Evolutionary conservation across 2,113 vertebrate species (phyloP), one percentile per base, ranked within the genome.

Genomic region (Microtus ochrogaster): DNA sequence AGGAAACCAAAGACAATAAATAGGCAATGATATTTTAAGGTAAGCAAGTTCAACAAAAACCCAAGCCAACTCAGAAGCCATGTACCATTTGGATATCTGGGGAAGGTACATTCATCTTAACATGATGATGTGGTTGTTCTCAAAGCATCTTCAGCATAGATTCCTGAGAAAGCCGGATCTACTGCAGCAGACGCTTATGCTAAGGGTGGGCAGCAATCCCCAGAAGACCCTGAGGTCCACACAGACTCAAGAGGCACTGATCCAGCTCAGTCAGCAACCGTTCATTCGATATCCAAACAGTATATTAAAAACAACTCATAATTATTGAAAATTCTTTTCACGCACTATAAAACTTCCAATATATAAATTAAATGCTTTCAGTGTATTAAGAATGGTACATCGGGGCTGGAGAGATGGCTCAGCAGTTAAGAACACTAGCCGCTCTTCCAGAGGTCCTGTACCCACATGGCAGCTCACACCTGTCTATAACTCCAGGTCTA

Each of bases 1-100:
- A 94, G 44, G 91, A 97, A 65, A 94, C 66, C 33, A 36, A 92
- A 84, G 79, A 90, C 24, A 90, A 82, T 58, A 7, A n/a, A 92
- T 52, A 14, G 7, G 74, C 30, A 68, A n/a, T 92, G 52, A 77
- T 44, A 84, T 17, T 89, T 94, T 82, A 39, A 91, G 84, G 79
- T 81, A 78, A 92, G 44, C 63, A 95, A 52, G 13, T 78, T 39
- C 47, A 17, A 96, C n/a, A 61, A 77, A 95, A 52, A 3, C 19
- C 19, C 41, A 61, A 55, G 24, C 6, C 19, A 94, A 90, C n/a
- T 12, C 26, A 90, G 68, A 90, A 91, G 39, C 36, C 61, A 72
- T 16, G 68, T 88, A 28, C 73, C 73, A 77, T 39, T 12, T 66
- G 14, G 22, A 17, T 52, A 91, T 65, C 65, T 92, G 11, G 91